These are phyloP conservation scores for Eueremaeus valkanovi DNA, from an alignment of 2,888 invertebrate species.

Conservation along the genomic window DNA sequence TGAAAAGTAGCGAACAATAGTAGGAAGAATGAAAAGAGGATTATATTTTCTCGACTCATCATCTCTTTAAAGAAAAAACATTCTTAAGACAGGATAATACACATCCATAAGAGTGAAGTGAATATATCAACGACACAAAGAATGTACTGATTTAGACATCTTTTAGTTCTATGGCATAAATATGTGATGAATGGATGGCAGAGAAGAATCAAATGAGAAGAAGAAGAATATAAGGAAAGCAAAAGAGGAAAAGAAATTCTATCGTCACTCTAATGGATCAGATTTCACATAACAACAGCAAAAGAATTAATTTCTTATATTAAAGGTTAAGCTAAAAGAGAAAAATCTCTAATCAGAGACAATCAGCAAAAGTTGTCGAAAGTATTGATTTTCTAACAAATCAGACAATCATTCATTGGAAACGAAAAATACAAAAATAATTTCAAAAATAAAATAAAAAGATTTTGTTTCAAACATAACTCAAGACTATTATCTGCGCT, in stretches of 20 bases:
- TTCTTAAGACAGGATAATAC: not conserved
- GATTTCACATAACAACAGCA: not conserved
- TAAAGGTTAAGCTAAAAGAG: not conserved
- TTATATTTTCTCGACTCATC: not conserved
- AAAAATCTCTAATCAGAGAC: no score
- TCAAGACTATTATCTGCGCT: no score
- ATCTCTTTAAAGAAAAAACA: not conserved
- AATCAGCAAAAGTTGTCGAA: no score
- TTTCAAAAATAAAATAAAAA: not conserved
- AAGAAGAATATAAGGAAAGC: not conserved
- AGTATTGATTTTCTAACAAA: no score
- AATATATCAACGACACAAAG: not conserved
- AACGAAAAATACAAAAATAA: not conserved
- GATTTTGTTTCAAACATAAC: not conserved
- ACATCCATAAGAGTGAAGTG: not conserved
- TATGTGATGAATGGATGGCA: not conserved
- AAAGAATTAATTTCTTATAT: not conserved
- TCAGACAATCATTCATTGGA: no score
- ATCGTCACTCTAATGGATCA: not conserved
- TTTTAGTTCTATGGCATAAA: not conserved
- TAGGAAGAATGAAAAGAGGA: not conserved
- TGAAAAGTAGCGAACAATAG: not conserved
- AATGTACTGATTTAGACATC: constrained; percentile 20
- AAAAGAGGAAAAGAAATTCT: not conserved
- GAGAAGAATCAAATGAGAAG: no score